Base-by-base conservation (phyloP, 1,140 invertebrate species). In the Aphis gossypii region DNA sequence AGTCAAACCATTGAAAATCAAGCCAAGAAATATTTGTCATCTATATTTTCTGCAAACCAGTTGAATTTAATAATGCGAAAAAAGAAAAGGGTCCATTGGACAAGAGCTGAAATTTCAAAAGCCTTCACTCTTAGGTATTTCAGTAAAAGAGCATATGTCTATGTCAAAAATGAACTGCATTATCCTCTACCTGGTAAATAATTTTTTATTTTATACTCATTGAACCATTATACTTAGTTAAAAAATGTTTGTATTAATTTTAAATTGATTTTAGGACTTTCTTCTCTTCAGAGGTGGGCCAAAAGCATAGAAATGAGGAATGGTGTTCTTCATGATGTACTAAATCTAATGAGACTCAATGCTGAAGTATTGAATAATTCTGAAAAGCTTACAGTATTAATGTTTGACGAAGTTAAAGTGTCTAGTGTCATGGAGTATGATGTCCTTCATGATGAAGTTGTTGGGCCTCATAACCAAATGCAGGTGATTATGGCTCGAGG, bases 351-450 rank as follows among this genome's bases (percentile, higher is more conserved):
- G 91, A 41, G 94, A 60, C 91, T 94, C 48, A 82, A 90, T 35
- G 94, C 90, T 46, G 56, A 90, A 93, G 90, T 35, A 35, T 93
- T 94, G 76, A 84, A 89, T 51, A 56, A 56, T 51, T 68, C 91
- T 35, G 94, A 95, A 93, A 95, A 94, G 94, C 44, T 94, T 30
- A 94, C 94, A 35, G 94, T 95, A 35, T 44, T 95, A 56, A 92
- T 94, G 44, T 95, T 94, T 89, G 94, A 95, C 91, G 94, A 95
- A 94, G 94, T 95, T 46, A 95, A 95, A 94, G 93, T 95, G 2
- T 94, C 94, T 93, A 91, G 92, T 92, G 89, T 93, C 14, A 95
- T 95, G 30, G 95, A 95, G 94, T 95, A 95, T 94, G 94, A 95
- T 93, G 93, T 94, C 46, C 56, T 94, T n/a, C 94, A 94, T 88